Evolutionary conservation across 2,888 invertebrate species (phyloP).

Genomic region (Cheilosia grossa): DNA sequence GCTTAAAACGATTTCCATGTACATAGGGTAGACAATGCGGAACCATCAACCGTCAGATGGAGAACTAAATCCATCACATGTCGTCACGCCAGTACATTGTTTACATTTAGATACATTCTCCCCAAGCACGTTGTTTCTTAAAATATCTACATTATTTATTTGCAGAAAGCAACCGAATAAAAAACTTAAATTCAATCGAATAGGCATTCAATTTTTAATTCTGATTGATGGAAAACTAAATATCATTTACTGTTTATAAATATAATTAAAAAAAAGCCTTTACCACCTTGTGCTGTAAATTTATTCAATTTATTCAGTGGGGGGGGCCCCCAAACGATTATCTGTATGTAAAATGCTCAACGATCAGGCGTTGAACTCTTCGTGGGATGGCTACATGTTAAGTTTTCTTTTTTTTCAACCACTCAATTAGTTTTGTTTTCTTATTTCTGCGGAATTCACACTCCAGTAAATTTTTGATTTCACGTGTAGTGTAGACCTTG

Average conservation of each 20-base stretch:
- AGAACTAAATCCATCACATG: constrained; percentile 63
- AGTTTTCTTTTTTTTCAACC: constrained; percentile 16
- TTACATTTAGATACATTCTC: constrained; percentile 36
- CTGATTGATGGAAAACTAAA: constrained; percentile 52
- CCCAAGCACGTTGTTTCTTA: constrained; percentile 19
- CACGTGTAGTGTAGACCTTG: constrained; percentile 58
- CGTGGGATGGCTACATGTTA: constrained; percentile 2
- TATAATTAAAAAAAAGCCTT: constrained; percentile 13
- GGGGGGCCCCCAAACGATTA: constrained; percentile 14
- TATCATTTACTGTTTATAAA: constrained; percentile 49
- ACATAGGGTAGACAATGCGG: constrained; percentile 14
- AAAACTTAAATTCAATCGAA: background rate
- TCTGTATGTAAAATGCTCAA: background rate
- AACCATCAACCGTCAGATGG: constrained; percentile 14
- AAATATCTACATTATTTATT: constrained; percentile 45
- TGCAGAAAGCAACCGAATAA: constrained; percentile 20
- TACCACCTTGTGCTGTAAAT: constrained; percentile 22
- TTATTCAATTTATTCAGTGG: no score
- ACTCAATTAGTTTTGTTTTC: constrained; percentile 36
- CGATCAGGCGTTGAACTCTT: constrained; percentile 52
- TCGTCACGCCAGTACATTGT: constrained; percentile 48
- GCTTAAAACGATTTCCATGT: constrained; percentile 15
- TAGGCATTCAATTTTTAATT: constrained; percentile 25
- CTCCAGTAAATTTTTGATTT: constrained; percentile 51
- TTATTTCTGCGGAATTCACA: constrained; percentile 48